Base-by-base conservation (phyloP, 2,797 vertebrate genomes). In the Enteromius mattozi region DNA sequence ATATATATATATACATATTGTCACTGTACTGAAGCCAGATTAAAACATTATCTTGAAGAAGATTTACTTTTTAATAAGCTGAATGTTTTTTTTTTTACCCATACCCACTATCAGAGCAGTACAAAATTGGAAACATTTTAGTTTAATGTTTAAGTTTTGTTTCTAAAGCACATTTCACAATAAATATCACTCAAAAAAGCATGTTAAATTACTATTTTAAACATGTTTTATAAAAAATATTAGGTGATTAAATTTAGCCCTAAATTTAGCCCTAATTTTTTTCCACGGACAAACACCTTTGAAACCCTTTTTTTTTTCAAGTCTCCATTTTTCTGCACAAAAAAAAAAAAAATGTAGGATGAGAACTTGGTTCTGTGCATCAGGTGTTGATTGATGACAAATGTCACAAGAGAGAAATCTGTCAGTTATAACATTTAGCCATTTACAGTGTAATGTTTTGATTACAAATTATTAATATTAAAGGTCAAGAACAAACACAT, bases 161-260 rank as follows among this genome's bases (percentile, higher is more conserved):
- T 45, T 42, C 19, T 37, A 68, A 68, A 68, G 35, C 35, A 68
- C 19, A 37, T 68, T 70, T 70, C 10, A 70, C 68, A 70, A 40
- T n/a, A n/a, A 12, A 40, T 69, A 40, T 40, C 4, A 37, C 3
- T 69, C n/a, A 70, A 71, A 45, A 6, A 2, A 45, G 9, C 30
- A 63, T 30, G 27, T 17, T 65, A 33, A 3, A 17, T 61, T 14
- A 14, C 6, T 2, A 27, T 27, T 24, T 13, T 61, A 33, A 27
- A 63, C 19, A n/a, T 70, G 10, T n/a, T 45, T 45, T 7, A 27
- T 27, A 1, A n/a, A 49, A 45, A 0, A 37, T 37, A 37, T 40
- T 6, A 45, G 27, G 40, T 45, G 4, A 6, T 17, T 16, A 33
- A 30, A 27, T 24, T 7, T 70, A 24, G 37, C 37, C 4, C 37